phyloP scores from a whole-genome alignment of 2,888 invertebrate genomes.

The Hymenopus coronatus region DNA sequence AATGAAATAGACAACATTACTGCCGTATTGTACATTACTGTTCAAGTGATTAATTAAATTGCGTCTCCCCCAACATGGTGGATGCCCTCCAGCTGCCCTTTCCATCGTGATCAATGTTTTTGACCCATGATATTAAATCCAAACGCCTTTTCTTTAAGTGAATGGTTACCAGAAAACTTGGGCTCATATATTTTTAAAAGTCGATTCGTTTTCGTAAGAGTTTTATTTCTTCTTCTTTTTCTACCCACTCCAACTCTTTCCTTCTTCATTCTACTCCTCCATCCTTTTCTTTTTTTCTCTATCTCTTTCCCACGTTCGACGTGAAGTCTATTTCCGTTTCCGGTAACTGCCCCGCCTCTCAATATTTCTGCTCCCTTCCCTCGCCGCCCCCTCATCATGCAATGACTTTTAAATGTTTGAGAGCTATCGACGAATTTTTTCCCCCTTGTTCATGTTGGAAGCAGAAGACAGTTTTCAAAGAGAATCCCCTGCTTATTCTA shows the following conservation, averaged over 20 bases:
- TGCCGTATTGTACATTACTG: not conserved
- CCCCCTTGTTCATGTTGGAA: not conserved
- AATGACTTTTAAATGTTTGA: conserved; percentile 17
- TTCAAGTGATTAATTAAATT: not conserved
- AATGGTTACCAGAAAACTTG: conserved; percentile 8
- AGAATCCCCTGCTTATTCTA: not conserved
- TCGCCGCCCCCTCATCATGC: conserved; percentile 10
- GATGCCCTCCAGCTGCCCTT: not conserved
- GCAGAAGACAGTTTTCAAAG: conserved; percentile 11
- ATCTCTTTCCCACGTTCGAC: conserved; percentile 7
- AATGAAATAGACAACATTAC: not conserved
- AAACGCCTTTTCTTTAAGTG: conserved; percentile 12
- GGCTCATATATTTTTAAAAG: conserved; percentile 22
- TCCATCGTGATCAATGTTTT: not conserved
- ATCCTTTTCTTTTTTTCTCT: not conserved
- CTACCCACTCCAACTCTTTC: not conserved
- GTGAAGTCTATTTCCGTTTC: conserved; percentile 22
- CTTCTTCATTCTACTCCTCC: not conserved
- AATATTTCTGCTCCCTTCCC: conserved; percentile 13
- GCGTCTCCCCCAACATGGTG: not conserved
- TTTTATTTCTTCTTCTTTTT: not conserved
- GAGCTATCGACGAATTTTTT: conserved; percentile 5
- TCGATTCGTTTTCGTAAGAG: conserved; percentile 21
- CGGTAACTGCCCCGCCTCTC: conserved; percentile 15
- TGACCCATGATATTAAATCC: not conserved